Evolutionary conservation across 2,888 invertebrate species (phyloP), one percentile per base, ranked within the genome.

Genomic region (Spatulosminthurus flaviceps): DNA sequence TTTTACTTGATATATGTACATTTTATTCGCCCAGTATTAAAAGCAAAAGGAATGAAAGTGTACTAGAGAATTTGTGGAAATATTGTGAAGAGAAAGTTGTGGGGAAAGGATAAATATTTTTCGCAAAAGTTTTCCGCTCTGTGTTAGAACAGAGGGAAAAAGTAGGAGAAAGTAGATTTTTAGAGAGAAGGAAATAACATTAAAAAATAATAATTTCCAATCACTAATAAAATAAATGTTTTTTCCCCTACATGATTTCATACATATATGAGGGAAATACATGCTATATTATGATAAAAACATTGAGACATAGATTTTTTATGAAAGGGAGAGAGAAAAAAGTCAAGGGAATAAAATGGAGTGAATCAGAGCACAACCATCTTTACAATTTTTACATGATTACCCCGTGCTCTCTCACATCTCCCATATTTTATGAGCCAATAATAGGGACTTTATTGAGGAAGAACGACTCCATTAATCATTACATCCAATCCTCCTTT

Each of bases 381-480:
- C 70, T 70, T 60, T 73, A n/a, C 73, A 73, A 51, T 43, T 73
- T 60, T 16, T n/a, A 43, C 16, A 43, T 73, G 51, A 73, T 60
- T 73, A 51, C 73, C 43, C 73, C 16, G 22, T n/a, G n/a, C n/a
- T n/a, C n/a, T n/a, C 71, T 43, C 24, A 4, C 19, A 34, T 43
- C 19, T 67, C 43, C 26, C n/a, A n/a, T 24, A 26, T 43, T 73
- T 73, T 73, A 73, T 73, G 73, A 73, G 60, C n/a, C 73, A 60
- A 60, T 73, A 60, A n/a, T 43, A 72, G 7, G 51, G 24, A 73
- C 60, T 73, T 73, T 60, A 73, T 51, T 73, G 73, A 22, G 73
- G 60, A 73, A 51, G 73, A 28, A 73, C 24, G 28, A 26, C 26
- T 60, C 73, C 21, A 22, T 71, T 51, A 51, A 51, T 51, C 51